A percentile compares a stretch with the other conserved stretches of the same genome.
Conservation (phyloP, 2,888 invertebrate species). For the Netelia virgata region DNA sequence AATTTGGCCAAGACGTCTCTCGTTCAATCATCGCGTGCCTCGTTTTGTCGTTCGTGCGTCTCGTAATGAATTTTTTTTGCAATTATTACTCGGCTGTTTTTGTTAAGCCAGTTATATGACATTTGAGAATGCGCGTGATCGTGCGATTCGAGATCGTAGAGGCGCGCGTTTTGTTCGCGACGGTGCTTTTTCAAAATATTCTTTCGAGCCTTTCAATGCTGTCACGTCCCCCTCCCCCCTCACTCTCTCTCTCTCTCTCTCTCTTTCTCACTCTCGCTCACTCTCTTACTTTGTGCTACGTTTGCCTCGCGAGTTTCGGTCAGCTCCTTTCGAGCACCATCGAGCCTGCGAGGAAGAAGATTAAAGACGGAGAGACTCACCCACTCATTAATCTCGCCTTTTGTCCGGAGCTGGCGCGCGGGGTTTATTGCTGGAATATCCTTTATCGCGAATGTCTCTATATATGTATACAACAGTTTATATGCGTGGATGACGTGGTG, state of each 20-base stretch:
- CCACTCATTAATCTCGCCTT: slow-evolving; percentile 69
- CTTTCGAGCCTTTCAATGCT: slow-evolving; percentile 40
- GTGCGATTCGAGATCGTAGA: slow-evolving; percentile 48
- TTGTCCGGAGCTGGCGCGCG: slow-evolving; percentile 50
- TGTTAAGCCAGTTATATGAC: slow-evolving; percentile 42
- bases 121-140: slow-evolving; percentile 43
- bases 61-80: slow-evolving; percentile 2
- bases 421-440: slow-evolving; percentile 51
- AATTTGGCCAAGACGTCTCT: slow-evolving; percentile 8
- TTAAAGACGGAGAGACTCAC: slow-evolving; percentile 55
- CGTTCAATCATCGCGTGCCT: slow-evolving; percentile 41
- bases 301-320: slow-evolving; percentile 45
- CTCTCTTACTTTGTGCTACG: slow-evolving; percentile 8
- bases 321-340: slow-evolving; percentile 59
- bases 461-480: neutral
- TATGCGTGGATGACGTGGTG: slow-evolving; percentile 37
- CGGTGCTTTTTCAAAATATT: slow-evolving; percentile 50
- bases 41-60: slow-evolving; percentile 19
- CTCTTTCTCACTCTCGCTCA: neutral
- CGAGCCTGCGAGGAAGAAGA: slow-evolving; percentile 56
- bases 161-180: slow-evolving; percentile 33
- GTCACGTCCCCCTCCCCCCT: neutral
- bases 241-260: slow-evolving; percentile 5
- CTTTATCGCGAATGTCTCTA: slow-evolving; percentile 55
- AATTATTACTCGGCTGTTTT: slow-evolving; percentile 50